Base-by-base conservation (phyloP, 2,797 vertebrate species). In the Nasua narica region DNA sequence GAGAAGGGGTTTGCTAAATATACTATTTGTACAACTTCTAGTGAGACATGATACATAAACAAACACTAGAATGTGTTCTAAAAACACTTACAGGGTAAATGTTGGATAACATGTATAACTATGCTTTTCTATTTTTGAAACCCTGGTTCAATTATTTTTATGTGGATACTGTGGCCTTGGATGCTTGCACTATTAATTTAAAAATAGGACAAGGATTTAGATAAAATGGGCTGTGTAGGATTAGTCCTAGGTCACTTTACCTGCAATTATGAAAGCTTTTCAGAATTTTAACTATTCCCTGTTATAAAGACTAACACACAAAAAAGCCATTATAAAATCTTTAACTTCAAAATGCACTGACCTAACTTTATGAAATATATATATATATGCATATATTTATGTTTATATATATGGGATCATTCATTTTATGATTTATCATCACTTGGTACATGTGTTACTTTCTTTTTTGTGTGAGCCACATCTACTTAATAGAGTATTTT, bases 181-280 rank as follows among this genome's bases (percentile, higher is more conserved):
- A 43, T 89, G 84, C 37, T 67, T 88, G 84, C 79, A 48, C 46
- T 69, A 13, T 56, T 97, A 56, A 25, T 67, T 83, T 96, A 74
- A 92, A 98, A 97, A 82, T 5, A 96, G 84, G 65, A 69, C n/a
- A 91, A 77, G 82, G 65, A 70, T 12, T 35, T 43, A 65, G 50
- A 84, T 97, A 91, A 95, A 96, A 40, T 54, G 32, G 54, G 13
- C 78, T 43, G 18, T 87, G 27, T 96, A 96, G 95, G 86, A 62
- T 97, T 81, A 52, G 74, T 93, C 29, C 29, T 87, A 62, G 56
- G 70, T 87, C 35, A 56, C 89, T 97, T 40, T 29, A 87, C 35
- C 67, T 89, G 52, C 35, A 77, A 58, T 15, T 65, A 54, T 21
- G 87, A 89, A 97, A 32, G 2, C 21, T 92, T 97, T 94, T 88